These are phyloP conservation scores for Phymanthus crucifer DNA, from an alignment of 92 coral and sea anemone genomes.

Conservation along the genomic window DNA sequence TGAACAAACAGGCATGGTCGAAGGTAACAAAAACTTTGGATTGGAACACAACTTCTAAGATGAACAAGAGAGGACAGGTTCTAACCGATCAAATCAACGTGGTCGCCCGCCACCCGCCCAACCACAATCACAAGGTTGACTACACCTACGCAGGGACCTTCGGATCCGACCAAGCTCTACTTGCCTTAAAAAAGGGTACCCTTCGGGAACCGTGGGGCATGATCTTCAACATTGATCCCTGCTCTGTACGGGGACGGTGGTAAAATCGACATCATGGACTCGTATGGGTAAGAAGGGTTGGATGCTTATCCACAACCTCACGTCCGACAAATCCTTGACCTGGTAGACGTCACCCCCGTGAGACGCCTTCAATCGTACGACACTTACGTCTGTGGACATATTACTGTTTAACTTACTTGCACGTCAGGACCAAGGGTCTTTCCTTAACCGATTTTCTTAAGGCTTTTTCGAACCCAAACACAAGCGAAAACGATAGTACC, in stretches of 20 bases:
- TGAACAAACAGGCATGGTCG: neutral
- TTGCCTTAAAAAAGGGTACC: neutral
- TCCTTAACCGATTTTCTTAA: too few relatives aligned
- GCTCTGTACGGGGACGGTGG: neutral
- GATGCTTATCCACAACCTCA: neutral
- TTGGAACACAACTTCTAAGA: neutral
- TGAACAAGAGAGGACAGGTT: neutral
- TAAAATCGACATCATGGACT: constrained; percentile 3
- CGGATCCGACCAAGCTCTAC: neutral
- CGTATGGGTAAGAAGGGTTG: constrained; percentile 1
- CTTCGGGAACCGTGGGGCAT: neutral
- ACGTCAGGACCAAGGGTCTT: too few relatives aligned
- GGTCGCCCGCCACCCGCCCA: neutral
- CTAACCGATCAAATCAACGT: neutral
- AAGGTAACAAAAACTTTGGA: neutral
- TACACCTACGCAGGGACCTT: neutral
- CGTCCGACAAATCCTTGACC: neutral
- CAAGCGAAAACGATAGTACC: too few relatives aligned
- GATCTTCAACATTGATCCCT: constrained; percentile 3
- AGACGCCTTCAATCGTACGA: neutral
- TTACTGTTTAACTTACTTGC: neutral
- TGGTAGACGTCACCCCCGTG: neutral
- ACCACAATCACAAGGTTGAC: neutral
- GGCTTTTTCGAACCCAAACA: too few relatives aligned
- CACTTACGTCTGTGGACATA: neutral